Base-by-base conservation (phyloP, 2,113 vertebrate genomes). In the Isurus oxyrinchus region DNA sequence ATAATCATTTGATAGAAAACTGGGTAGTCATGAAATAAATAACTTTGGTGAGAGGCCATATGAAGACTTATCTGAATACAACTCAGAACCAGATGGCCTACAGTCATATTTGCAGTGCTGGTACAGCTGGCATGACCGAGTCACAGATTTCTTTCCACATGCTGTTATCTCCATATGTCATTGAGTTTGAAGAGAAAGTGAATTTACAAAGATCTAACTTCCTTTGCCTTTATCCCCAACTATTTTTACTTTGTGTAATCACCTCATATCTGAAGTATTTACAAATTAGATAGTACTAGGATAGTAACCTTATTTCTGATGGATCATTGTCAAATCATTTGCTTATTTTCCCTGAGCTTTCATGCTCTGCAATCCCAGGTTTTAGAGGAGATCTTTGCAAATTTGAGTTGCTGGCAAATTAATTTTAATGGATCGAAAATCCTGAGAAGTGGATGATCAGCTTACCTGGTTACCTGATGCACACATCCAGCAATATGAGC, bases 161-260 rank as follows among this genome's bases (percentile, higher is more conserved):
- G 90, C 90, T 66, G 90, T 94, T 94, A 63, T 61, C 90, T 21
- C 90, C 59, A 63, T 66, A 94, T 94, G 90, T 63, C n/a, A n/a
- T 21, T 63, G 35, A 21, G 35, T 94, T 94, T 40, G 61, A 94
- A 94, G 59, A 94, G 57, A 61, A 5, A 63, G 35, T 25, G n/a
- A n/a, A 94, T 94, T 94, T 61, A 63, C 90, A 94, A 94, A 31
- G 57, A 40, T 61, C n/a, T 31, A 94, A 66, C 35, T 94, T 2
- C 40, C 57, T 40, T 7, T 91, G 88, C 53, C 88, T 35, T 94
- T 59, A n/a, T 31, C 59, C 7, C 35, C 90, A 94, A 94, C 19
- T 0, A 40, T 2, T 5, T 49, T 61, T 63, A 59, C 59, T 63
- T 66, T 94, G 2, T 16, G n/a, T 63, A 6, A 19, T 84, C 40